Evolutionary conservation across 1,140 invertebrate genomes (phyloP).

Genomic region (Drosophila auraria): DNA sequence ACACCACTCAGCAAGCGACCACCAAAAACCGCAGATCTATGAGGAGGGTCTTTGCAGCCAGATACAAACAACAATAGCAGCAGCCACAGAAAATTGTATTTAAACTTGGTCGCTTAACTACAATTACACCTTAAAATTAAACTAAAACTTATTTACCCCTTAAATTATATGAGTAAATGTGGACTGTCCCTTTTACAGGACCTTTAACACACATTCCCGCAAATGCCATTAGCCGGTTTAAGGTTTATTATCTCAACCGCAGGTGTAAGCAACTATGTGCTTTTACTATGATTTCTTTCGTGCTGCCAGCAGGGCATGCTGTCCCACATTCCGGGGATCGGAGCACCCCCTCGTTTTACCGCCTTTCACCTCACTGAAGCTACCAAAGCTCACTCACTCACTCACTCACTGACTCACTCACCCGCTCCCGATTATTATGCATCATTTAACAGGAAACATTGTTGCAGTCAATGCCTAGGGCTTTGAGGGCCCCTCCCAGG

Average conservation of each 20-base stretch:
- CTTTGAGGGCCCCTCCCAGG: slow-evolving; percentile 11
- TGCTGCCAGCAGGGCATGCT: slow-evolving; percentile 55
- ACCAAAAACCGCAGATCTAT: neutral
- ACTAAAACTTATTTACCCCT: too few species aligned
- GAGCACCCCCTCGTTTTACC: slow-evolving; percentile 7
- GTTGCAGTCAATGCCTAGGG: slow-evolving; percentile 80
- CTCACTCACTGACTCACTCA: slow-evolving; percentile 34
- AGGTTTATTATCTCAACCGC: slow-evolving; percentile 7
- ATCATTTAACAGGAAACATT: slow-evolving; percentile 82
- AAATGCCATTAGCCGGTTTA: neutral
- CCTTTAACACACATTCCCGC: neutral
- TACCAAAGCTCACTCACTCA: slow-evolving; percentile 70
- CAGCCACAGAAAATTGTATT: neutral
- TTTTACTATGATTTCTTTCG: slow-evolving; percentile 68
- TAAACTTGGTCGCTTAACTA: neutral
- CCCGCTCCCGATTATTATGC: slow-evolving; percentile 72
- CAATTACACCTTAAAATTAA: neutral
- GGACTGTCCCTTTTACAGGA: too few species aligned
- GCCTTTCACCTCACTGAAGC: slow-evolving; percentile 51
- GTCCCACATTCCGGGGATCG: slow-evolving; percentile 59
- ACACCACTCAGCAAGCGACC: slow-evolving; percentile 3
- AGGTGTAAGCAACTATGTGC: slow-evolving; percentile 21
- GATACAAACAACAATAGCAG: neutral
- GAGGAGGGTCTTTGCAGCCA: neutral
- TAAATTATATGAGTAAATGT: neutral